A percentile compares a stretch with the other conserved stretches of the same genome.
phyloP scores from a whole-genome alignment of 2,797 vertebrate genomes.

The Strix occidentalis region DNA sequence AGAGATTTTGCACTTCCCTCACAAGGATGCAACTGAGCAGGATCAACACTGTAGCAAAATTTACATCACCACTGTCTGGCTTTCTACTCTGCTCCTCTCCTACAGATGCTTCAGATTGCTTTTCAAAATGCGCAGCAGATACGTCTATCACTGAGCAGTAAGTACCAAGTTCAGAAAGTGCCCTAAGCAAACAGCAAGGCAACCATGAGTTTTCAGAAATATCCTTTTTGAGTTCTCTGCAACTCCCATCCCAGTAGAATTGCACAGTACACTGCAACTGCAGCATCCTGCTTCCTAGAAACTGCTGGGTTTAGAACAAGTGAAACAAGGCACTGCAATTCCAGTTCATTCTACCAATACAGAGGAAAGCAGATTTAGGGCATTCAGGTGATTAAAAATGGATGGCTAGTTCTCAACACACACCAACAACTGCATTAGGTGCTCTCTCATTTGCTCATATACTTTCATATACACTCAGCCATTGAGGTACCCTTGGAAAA shows the following conservation, averaged over 20 bases:
- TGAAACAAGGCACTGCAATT: background rate
- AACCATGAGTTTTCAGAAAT: background rate
- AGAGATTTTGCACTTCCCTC: background rate
- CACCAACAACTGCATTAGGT: background rate
- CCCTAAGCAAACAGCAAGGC: background rate
- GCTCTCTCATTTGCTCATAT: background rate
- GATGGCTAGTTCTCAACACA: background rate
- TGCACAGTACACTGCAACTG: background rate
- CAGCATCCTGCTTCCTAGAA: background rate
- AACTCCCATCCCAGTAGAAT: background rate
- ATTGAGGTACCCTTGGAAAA: background rate
- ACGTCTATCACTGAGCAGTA: background rate
- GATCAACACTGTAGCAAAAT: accelerated
- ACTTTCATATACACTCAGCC: background rate
- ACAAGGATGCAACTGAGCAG: background rate
- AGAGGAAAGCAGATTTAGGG: background rate
- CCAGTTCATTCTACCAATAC: background rate
- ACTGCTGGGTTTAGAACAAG: background rate
- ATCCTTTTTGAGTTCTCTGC: background rate
- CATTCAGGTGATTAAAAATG: background rate
- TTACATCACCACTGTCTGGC: background rate
- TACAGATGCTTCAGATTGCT: background rate
- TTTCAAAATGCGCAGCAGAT: background rate
- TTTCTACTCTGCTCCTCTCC: background rate
- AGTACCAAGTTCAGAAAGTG: background rate